These are phyloP conservation scores for Limnephilus rhombicus DNA, from an alignment of 2,888 invertebrate species.

Conservation along the genomic window DNA sequence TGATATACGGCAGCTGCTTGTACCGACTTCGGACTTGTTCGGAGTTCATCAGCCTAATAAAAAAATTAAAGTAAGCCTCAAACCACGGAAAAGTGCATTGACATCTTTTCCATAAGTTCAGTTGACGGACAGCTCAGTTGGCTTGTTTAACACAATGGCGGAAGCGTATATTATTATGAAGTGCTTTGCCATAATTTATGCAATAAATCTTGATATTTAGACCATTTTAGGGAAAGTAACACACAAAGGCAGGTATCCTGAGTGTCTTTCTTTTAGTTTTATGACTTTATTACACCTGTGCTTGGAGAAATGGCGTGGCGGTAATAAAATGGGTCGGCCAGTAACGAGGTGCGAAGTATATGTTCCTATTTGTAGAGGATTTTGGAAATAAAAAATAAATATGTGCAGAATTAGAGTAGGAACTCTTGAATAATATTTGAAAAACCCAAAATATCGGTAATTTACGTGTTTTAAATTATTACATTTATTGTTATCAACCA, in stretches of 20 bases:
- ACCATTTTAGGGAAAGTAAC: slow-evolving; percentile 39
- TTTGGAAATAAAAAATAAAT: neutral
- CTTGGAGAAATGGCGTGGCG: neutral
- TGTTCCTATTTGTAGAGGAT: neutral
- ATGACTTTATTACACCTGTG: slow-evolving; percentile 12
- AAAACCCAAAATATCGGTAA: neutral
- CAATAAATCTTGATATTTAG: slow-evolving; percentile 49
- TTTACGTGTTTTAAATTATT: too few relatives aligned
- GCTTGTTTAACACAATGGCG: neutral
- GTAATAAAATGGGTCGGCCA: neutral
- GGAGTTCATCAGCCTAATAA: slow-evolving; percentile 19
- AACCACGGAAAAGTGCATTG: slow-evolving; percentile 33
- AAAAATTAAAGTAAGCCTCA: slow-evolving; percentile 1
- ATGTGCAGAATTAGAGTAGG: neutral
- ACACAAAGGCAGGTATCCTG: slow-evolving; percentile 29
- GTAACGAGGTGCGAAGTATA: neutral
- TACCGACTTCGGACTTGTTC: neutral
- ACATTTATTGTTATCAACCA: too few relatives aligned
- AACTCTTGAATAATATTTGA: neutral
- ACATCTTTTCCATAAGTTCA: slow-evolving; percentile 17
- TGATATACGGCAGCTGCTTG: slow-evolving; percentile 45
- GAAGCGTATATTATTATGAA: slow-evolving; percentile 13
- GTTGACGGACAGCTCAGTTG: neutral
- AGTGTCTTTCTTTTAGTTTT: neutral
- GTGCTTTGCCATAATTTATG: slow-evolving; percentile 56